Evolutionary conservation across 2,888 invertebrate genomes (phyloP).

Genomic region (Hartigia nigra): DNA sequence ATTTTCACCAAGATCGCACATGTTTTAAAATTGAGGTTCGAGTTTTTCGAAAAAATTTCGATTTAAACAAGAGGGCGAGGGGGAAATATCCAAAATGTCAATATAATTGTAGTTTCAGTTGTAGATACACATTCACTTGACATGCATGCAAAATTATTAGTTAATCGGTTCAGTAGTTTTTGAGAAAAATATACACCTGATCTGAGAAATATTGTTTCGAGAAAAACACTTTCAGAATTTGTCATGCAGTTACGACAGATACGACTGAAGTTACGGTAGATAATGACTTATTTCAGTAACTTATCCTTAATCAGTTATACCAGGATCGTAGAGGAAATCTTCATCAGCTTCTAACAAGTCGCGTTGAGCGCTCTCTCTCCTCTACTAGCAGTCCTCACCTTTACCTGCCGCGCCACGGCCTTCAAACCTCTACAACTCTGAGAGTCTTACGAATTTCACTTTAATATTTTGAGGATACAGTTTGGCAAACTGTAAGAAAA

Average conservation of each 20-base stretch:
- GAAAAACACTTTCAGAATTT: background rate
- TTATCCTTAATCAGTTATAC: slow-evolving; percentile 1
- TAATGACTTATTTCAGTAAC: background rate
- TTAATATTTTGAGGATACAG: background rate
- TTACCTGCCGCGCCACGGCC: background rate
- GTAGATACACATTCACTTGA: too few relatives aligned
- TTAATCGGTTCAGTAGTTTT: background rate
- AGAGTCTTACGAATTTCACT: background rate
- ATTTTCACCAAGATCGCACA: background rate
- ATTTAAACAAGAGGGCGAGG: background rate
- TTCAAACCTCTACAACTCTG: background rate
- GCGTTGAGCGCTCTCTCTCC: slow-evolving; percentile 11
- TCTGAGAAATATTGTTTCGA: slow-evolving; percentile 5
- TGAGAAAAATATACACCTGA: slow-evolving; percentile 6
- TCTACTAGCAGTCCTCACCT: slow-evolving; percentile 19
- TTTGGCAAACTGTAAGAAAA: background rate
- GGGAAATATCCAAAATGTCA: background rate
- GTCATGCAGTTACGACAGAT: background rate
- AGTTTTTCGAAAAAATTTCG: background rate
- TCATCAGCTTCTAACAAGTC: slow-evolving; percentile 14
- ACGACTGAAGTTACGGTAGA: background rate
- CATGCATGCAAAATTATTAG: background rate
- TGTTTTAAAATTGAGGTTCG: background rate
- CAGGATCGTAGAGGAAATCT: slow-evolving; percentile 14
- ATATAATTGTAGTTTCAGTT: background rate